Percentiles rank a stretch among this genome's conserved stretches.
phyloP scores from a whole-genome alignment of 2,797 vertebrate species.

The Gephyroberyx darwinii region DNA sequence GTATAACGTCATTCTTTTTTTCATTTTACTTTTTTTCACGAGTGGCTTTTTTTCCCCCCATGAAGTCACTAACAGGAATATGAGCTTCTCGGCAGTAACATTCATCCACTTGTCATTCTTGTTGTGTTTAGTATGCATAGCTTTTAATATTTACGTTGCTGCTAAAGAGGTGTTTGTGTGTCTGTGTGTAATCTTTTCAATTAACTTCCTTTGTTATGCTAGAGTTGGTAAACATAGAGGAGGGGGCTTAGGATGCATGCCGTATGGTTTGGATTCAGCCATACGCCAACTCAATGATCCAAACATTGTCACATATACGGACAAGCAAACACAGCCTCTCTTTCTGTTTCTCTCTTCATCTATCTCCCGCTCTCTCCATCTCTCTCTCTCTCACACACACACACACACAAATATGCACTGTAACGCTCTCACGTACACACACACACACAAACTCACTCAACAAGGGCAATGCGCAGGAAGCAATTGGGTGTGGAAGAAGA shows the following conservation, averaged over 20 bases:
- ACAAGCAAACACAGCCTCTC: background rate
- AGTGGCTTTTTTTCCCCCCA: background rate
- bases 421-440: background rate
- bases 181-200: background rate
- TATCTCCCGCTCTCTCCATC: background rate
- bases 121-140: background rate
- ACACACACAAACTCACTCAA: constrained; percentile 17
- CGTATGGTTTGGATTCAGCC: background rate
- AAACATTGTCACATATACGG: background rate
- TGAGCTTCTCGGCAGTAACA: background rate
- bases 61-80: background rate
- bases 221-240: background rate
- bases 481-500: constrained; percentile 43
- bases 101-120: background rate
- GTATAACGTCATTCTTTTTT: background rate
- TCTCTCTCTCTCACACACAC: background rate
- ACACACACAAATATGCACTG: background rate
- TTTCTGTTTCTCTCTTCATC: background rate
- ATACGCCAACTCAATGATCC: background rate
- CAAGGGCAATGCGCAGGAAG: constrained; percentile 30
- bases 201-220: background rate
- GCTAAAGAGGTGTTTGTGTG: background rate
- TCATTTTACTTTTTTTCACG: background rate
- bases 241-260: background rate
- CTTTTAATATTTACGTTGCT: background rate